phyloP scores from a whole-genome alignment of 2,113 vertebrate genomes.

The Girardinichthys multiradiatus region DNA sequence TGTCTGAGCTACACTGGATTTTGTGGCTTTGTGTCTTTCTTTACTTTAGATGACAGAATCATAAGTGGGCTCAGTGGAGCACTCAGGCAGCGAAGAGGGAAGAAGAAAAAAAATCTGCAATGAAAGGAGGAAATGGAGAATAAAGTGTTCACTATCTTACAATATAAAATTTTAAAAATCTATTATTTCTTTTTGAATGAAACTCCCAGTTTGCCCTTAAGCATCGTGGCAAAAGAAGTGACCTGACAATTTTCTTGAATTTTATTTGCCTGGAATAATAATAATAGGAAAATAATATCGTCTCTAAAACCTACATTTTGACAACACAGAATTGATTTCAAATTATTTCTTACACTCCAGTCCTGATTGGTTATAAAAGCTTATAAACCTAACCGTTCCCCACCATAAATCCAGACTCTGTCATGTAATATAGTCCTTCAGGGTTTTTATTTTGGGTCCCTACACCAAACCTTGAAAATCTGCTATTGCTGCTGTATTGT shows the following conservation, averaged over 20 bases:
- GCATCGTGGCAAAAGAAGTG: no score
- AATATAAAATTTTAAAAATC: background rate
- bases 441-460: background rate
- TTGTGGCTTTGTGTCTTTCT: background rate
- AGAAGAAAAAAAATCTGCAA: no score
- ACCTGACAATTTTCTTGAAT: no score
- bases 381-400: background rate
- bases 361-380: background rate
- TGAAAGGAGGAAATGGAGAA: no score
- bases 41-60: background rate
- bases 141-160: background rate
- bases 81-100: background rate
- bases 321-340: background rate
- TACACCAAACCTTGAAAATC: background rate
- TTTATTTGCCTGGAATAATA: background rate
- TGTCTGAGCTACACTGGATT: background rate
- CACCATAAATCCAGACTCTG: background rate
- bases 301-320: background rate
- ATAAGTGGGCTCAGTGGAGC: slow-evolving; percentile 1
- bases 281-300: background rate
- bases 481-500: background rate
- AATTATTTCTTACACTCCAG: background rate
- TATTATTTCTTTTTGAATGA: no score
- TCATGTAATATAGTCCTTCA: background rate
- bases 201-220: no score